phyloP scores from a whole-genome alignment of 2,113 vertebrate genomes.

The Cervus canadensis region DNA sequence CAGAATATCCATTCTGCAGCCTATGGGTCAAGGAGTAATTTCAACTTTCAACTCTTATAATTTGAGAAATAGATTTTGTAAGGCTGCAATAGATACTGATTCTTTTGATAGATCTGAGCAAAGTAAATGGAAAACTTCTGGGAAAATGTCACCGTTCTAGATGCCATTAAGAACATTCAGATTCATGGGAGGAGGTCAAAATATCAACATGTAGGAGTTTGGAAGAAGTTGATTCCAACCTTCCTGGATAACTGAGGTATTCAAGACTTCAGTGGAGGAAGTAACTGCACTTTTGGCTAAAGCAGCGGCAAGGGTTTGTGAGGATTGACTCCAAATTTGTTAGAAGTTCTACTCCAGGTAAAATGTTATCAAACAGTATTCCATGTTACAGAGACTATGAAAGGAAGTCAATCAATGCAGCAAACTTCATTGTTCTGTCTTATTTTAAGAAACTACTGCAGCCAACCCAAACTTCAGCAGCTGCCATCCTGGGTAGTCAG shows the following conservation, averaged over 20 bases:
- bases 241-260: background rate
- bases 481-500: background rate
- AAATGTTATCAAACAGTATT: background rate
- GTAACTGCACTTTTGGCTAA: background rate
- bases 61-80: background rate
- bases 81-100: background rate
- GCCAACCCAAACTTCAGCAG: background rate
- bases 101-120: background rate
- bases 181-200: background rate
- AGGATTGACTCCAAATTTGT: background rate
- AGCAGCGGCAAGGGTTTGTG: background rate
- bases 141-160: background rate
- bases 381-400: background rate
- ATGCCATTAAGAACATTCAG: background rate
- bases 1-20: background rate
- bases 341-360: background rate
- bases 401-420: background rate
- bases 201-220: background rate
- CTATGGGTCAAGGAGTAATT: background rate
- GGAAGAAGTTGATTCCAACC: background rate
- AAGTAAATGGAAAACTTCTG: background rate
- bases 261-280: background rate
- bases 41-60: background rate
- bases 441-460: background rate
- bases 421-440: background rate